These are phyloP conservation scores for Eulimnadia texana DNA, from an alignment of 1,140 invertebrate genomes.

Conservation along the genomic window DNA sequence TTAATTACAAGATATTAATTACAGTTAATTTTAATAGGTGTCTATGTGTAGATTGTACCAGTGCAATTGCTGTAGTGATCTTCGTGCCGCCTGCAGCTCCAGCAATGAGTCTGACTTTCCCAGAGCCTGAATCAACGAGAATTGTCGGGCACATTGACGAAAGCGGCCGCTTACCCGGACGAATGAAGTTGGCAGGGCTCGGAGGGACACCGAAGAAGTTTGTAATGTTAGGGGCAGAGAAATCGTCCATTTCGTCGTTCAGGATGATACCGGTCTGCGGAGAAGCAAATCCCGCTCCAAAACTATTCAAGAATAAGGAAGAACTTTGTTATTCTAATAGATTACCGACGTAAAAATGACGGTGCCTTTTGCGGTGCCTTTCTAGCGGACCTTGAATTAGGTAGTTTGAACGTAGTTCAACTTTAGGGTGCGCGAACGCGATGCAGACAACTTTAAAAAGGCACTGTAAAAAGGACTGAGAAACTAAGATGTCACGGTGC, in stretches of 20 bases:
- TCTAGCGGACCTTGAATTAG: too few relatives aligned
- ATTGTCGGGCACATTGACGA: conserved; percentile 86
- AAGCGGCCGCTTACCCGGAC: conserved; percentile 57
- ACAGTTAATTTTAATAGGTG: background rate
- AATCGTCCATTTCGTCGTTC: conserved; percentile 94
- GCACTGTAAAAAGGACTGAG: too few relatives aligned
- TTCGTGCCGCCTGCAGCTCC: conserved; percentile 86
- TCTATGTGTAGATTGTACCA: conserved; percentile 36
- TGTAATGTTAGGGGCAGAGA: conserved; percentile 56
- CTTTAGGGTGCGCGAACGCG: too few relatives aligned
- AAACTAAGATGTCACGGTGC: too few relatives aligned
- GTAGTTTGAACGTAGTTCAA: too few relatives aligned
- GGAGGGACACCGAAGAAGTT: conserved; percentile 66
- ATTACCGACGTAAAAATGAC: too few relatives aligned
- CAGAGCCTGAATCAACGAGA: conserved; percentile 50
- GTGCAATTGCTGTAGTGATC: conserved; percentile 71
- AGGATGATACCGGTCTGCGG: conserved; percentile 74
- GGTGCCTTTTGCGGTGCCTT: too few relatives aligned
- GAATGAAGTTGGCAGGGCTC: conserved; percentile 58
- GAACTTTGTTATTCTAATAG: too few relatives aligned
- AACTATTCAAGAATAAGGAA: conserved; percentile 37
- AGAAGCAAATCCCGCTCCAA: conserved; percentile 60
- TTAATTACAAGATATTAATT: background rate
- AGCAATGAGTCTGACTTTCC: conserved; percentile 51
- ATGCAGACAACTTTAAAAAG: too few relatives aligned